Evolutionary conservation across 2,888 invertebrate species (phyloP).

Genomic region (Conus canariensis): DNA sequence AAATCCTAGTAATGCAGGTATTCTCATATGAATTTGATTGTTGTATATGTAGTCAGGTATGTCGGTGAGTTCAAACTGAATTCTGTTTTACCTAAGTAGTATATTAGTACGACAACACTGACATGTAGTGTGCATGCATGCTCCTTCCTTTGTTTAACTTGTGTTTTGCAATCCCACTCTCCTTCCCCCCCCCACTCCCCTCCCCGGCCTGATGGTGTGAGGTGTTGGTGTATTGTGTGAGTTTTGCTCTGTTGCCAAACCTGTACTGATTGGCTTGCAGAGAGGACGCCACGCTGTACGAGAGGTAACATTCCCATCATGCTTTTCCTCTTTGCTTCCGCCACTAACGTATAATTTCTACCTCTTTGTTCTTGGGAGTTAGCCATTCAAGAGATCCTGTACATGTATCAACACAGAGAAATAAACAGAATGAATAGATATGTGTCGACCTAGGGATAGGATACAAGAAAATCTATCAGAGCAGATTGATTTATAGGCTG

Average conservation of each 20-base stretch:
- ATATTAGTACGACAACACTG: too few relatives aligned
- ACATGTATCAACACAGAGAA: background rate
- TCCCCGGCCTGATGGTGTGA: background rate
- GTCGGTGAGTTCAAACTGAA: too few relatives aligned
- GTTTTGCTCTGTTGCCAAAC: background rate
- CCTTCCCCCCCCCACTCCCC: background rate
- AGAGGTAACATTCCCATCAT: constrained; percentile 40
- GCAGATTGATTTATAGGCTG: too few relatives aligned
- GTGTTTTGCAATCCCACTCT: background rate
- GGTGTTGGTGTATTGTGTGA: constrained; percentile 4
- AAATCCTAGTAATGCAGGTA: too few relatives aligned
- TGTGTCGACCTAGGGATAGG: background rate
- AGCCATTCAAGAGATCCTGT: too few relatives aligned
- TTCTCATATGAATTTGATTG: too few relatives aligned
- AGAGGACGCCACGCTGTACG: constrained; percentile 42
- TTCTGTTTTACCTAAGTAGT: too few relatives aligned
- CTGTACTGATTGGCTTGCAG: constrained; percentile 32
- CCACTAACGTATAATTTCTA: background rate
- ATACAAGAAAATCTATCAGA: too few relatives aligned
- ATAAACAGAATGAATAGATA: too few relatives aligned
- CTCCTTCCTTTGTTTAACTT: background rate
- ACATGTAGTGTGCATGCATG: too few relatives aligned
- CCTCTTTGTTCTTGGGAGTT: too few relatives aligned
- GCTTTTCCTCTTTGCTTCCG: background rate
- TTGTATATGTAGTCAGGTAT: too few relatives aligned